These are phyloP conservation scores for Amblyopsis hoosieri DNA, from an alignment of 2,797 vertebrate genomes.

Conservation along the genomic window DNA sequence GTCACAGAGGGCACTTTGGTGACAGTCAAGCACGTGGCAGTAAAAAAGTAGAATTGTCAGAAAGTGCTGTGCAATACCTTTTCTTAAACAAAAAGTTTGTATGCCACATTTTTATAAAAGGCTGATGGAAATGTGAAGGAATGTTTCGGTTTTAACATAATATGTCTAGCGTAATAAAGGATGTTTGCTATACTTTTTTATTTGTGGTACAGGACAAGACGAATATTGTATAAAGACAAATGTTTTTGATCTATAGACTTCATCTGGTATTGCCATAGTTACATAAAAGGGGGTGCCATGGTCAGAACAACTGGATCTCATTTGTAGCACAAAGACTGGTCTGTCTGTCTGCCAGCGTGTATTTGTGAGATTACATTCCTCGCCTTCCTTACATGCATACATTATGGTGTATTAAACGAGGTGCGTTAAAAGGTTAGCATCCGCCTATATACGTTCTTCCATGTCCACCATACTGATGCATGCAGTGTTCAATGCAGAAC, in stretches of 20 bases:
- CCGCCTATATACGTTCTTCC: constrained; percentile 79
- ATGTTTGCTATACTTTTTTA: too few species aligned
- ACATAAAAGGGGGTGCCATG: constrained; percentile 40
- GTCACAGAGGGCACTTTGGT: constrained; percentile 60
- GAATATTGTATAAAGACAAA: too few species aligned
- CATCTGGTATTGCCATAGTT: constrained; percentile 41
- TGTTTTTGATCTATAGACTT: neutral
- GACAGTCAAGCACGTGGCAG: constrained; percentile 77
- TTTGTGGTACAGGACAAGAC: too few species aligned
- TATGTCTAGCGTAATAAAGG: neutral
- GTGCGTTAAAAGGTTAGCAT: constrained; percentile 41
- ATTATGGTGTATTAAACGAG: constrained; percentile 49
- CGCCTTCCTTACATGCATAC: constrained; percentile 56
- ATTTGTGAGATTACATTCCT: constrained; percentile 69
- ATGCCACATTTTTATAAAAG: constrained; percentile 53
- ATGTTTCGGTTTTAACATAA: neutral
- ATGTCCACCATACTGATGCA: constrained; percentile 77
- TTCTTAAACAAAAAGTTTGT: constrained; percentile 51
- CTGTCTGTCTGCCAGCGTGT: constrained; percentile 50
- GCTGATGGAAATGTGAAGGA: constrained; percentile 20
- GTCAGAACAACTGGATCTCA: constrained; percentile 63
- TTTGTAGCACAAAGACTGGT: constrained; percentile 63
- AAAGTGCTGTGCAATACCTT: constrained; percentile 63
- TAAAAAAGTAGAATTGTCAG: constrained; percentile 56
- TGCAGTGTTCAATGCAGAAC: constrained; percentile 76